Conservation (phyloP, 2,888 invertebrate species). For the Apotomis turbidana region DNA sequence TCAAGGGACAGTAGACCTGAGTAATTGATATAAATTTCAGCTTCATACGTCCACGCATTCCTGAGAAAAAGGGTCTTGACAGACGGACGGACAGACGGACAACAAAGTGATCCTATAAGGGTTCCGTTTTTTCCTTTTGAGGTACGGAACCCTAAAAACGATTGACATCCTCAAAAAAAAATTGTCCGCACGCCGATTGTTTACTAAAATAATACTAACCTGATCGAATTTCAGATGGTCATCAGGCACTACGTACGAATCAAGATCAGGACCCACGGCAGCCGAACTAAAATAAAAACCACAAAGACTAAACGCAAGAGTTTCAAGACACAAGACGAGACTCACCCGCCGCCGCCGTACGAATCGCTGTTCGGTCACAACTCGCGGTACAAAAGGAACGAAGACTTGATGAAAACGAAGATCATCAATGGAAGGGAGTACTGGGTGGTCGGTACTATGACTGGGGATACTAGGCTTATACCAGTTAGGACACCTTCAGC, state of each 20-base stretch:
- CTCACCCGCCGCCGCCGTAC: slow-evolving; percentile 87
- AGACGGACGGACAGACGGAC: no score
- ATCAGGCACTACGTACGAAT: slow-evolving; percentile 58
- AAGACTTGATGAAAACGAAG: slow-evolving; percentile 76
- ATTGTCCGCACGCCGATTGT: no score
- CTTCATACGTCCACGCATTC: no score
- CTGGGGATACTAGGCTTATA: slow-evolving; percentile 87
- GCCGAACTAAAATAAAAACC: slow-evolving; percentile 15
- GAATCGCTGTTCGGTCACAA: slow-evolving; percentile 83
- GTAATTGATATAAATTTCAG: no score
- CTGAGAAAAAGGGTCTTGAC: no score
- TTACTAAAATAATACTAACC: no score
- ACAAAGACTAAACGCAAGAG: slow-evolving; percentile 45
- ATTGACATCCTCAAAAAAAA: no score
- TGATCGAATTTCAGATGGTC: slow-evolving; percentile 57
- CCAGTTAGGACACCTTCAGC: slow-evolving; percentile 91
- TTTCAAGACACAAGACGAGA: slow-evolving; percentile 55
- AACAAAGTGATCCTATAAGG: no score
- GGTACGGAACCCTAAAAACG: no score
- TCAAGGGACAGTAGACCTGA: no score
- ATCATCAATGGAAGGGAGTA: slow-evolving; percentile 91
- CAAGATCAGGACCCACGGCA: slow-evolving; percentile 44
- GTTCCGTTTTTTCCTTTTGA: no score
- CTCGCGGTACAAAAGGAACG: slow-evolving; percentile 56
- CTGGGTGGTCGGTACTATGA: slow-evolving; percentile 85